Evolutionary conservation across 2,797 vertebrate genomes (phyloP).

Genomic region (Liasis olivaceus): DNA sequence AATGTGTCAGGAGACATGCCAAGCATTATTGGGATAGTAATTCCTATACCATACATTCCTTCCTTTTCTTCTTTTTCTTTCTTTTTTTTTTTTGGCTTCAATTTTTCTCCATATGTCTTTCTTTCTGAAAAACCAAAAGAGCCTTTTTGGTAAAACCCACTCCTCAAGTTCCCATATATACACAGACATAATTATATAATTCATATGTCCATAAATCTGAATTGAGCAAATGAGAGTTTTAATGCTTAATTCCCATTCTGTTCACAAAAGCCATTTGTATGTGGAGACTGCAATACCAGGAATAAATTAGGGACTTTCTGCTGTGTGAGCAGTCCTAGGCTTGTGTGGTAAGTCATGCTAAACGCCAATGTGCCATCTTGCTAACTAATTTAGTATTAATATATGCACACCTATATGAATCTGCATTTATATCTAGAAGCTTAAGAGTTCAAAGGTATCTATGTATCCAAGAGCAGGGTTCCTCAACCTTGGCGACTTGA

Average conservation of each 20-base stretch:
- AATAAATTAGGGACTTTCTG: not conserved
- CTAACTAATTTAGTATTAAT: not conserved
- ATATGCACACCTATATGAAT: not conserved
- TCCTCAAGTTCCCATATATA: not conserved
- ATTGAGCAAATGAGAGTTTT: not conserved
- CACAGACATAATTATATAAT: not conserved
- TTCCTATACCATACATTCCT: constrained; percentile 41
- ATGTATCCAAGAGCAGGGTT: not conserved
- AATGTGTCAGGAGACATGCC: constrained; percentile 70
- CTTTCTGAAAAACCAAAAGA: not conserved
- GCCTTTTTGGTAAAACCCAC: not conserved
- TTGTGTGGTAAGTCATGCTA: not conserved
- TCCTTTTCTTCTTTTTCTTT: constrained; percentile 29
- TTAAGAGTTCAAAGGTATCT: not conserved
- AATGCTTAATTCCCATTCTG: not conserved
- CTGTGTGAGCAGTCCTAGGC: not conserved
- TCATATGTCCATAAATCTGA: not conserved
- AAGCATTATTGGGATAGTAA: constrained; percentile 73
- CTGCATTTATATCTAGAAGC: not conserved
- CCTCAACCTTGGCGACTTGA: too few species aligned
- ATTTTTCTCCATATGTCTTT: constrained; percentile 33
- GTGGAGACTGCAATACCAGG: not conserved
- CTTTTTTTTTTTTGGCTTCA: constrained; percentile 35
- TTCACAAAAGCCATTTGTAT: not conserved
- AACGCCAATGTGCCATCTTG: not conserved